Evolutionary conservation across 2,113 vertebrate species (phyloP), one percentile per base, ranked within the genome.

Genomic region (Dasypus novemcinctus): DNA sequence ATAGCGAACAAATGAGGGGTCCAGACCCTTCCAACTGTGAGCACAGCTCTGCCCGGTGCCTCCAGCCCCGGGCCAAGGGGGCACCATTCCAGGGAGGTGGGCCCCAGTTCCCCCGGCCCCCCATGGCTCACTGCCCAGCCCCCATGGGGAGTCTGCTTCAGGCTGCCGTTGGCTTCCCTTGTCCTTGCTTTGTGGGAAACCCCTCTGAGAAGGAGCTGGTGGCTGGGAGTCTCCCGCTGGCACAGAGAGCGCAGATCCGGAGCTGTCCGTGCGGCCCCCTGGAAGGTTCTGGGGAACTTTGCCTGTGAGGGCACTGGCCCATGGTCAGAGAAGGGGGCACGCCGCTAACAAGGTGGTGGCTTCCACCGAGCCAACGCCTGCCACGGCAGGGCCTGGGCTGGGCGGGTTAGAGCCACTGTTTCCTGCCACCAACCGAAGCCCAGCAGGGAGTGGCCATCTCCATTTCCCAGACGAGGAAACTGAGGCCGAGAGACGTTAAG

Each of bases 101-200:
- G 12, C 29, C 20, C 52, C 52, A 78, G 33, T 78, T 27, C 29
- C 29, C 8, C 25, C 21, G 27, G 31, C 5, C 71, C 38, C 25
- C 68, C 80, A 25, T 0, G 25, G 8, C 57, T 54, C 27, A 9
- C 41, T 25, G 0, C 20, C 46, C 46, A 69, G 20, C 14, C 12
- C 1, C 15, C 57, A 11, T 21, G 20, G 33, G 49, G 7, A 25
- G 64, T 20, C 1, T n/a, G 72, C 17, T 69, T 69, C 7, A 0
- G 54, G 33, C 4, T 7, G 4, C 63, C 36, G 23, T 72, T 76
- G 33, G 23, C 96, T 98, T 97, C 99, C 99, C 99, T 99, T 99
- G 83, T 98, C 97, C 94, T 99, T 99, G 86, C 98, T 99, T 97
- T 99, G 98, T 95, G 98, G 98, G 43, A 99, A 98, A 85, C 96